Conservation (phyloP, 2,113 vertebrate species). For the Melanerpes aurifrons region DNA sequence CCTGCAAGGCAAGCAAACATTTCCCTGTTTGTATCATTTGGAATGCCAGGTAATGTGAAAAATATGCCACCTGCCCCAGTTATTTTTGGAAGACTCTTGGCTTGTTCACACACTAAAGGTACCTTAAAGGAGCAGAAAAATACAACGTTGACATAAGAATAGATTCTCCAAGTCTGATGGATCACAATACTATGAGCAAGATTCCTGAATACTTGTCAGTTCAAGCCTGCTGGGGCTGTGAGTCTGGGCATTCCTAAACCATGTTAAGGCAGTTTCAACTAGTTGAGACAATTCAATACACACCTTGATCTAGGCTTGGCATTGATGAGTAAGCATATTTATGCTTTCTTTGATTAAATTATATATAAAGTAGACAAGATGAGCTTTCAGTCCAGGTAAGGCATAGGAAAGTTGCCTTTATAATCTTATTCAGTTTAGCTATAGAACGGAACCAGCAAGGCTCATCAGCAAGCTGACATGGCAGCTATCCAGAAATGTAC, state of each 20-base stretch:
- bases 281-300: conserved; percentile 6
- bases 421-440: neutral
- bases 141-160: neutral
- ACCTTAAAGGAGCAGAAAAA: neutral
- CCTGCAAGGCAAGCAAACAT: neutral
- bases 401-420: neutral
- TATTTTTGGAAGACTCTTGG: neutral
- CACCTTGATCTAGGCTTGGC: neutral
- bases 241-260: neutral
- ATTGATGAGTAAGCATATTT: neutral
- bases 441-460: neutral
- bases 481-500: neutral
- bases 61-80: neutral
- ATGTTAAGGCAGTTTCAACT: neutral
- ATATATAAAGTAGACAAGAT: neutral
- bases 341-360: neutral
- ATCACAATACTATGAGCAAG: neutral
- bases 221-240: neutral
- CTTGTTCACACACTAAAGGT: neutral
- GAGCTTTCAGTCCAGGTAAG: neutral
- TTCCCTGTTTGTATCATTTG: neutral
- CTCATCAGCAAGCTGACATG: neutral
- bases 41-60: neutral
- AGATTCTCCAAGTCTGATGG: neutral
- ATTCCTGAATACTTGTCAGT: neutral